These are phyloP conservation scores for Bombylius discolor DNA, from an alignment of 2,888 invertebrate species.

Conservation along the genomic window DNA sequence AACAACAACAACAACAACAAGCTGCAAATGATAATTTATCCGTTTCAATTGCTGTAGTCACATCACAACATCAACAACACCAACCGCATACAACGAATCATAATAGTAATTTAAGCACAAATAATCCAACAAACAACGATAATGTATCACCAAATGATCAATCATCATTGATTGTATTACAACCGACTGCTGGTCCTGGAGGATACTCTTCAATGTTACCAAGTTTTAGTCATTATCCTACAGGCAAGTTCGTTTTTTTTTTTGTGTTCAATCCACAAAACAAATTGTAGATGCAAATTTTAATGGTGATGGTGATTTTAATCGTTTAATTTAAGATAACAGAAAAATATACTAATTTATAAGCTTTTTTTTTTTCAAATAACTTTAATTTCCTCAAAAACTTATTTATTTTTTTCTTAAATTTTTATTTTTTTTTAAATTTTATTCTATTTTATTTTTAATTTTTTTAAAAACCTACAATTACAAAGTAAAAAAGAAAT, in stretches of 20 bases:
- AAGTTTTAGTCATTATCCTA: conserved; percentile 54
- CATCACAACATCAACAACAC: conserved; percentile 20
- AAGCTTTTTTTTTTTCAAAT: too few relatives aligned
- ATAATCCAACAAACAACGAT: conserved; percentile 17
- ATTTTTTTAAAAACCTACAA: too few relatives aligned
- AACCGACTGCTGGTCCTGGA: conserved; percentile 37
- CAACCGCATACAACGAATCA: conserved; percentile 16
- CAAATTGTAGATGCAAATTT: neutral
- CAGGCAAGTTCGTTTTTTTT: conserved; percentile 41
- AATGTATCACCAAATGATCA: conserved; percentile 21
- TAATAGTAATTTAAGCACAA: conserved; percentile 12
- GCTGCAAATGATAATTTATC: neutral
- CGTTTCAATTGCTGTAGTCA: conserved; percentile 5
- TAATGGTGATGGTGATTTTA: neutral
- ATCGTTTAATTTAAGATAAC: neutral
- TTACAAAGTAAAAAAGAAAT: too few relatives aligned
- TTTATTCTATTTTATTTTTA: too few relatives aligned
- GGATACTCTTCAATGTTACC: conserved; percentile 51
- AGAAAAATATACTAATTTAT: neutral
- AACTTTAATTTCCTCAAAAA: too few relatives aligned
- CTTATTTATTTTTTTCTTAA: too few relatives aligned
- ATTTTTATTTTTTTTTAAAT: too few relatives aligned
- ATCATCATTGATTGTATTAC: conserved; percentile 40
- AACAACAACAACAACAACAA: neutral
- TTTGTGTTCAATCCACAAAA: neutral